Evolutionary conservation across 1,140 invertebrate genomes (phyloP), one percentile per base, ranked within the genome.

Genomic region (Mya arenaria): DNA sequence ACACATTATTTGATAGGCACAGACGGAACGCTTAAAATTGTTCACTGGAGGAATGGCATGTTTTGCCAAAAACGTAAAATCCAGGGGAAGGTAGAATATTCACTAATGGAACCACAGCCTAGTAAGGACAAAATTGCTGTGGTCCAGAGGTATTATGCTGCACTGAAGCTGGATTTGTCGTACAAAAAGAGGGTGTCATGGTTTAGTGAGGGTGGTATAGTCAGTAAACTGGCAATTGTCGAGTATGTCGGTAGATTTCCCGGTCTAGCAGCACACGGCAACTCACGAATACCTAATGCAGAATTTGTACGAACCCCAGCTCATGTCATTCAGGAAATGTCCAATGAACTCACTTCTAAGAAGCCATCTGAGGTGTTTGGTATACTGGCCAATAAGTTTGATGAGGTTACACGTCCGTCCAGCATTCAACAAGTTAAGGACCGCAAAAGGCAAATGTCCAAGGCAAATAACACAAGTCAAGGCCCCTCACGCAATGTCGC

Each of bases 161-260:
- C 23, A 6, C 39, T 32, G 0, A 75, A 75, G 34, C 30, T 28
- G 23, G 58, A 75, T 19, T 1, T 0, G 1, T 37, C 4, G 0
- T 78, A 55, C 58, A 66, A 78, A 28, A 78, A 78, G 30, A 34
- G 30, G 30, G 74, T 78, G 6, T 55, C 74, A 5, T 78, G 74
- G 74, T n/a, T 75, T 19, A 30, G 58, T 3, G 56, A 63, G 0
- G 1, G 55, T 63, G 23, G 23, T 48, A 19, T 32, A 13, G 13
- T 2, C 13, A 78, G 60, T 30, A 65, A 55, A 2, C 15, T 55
- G 5, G 74, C 74, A 37, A 32, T 78, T 32, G 62, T 66, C 5
- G 62, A 78, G 39, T 75, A 78, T 28, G 19, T 78, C 4, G 74
- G 74, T 5, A 48, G 37, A 34, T 78, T 78, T 28, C 74, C 74